Base-by-base conservation (phyloP, 2,797 vertebrate genomes). In the Sitta carolinensis region DNA sequence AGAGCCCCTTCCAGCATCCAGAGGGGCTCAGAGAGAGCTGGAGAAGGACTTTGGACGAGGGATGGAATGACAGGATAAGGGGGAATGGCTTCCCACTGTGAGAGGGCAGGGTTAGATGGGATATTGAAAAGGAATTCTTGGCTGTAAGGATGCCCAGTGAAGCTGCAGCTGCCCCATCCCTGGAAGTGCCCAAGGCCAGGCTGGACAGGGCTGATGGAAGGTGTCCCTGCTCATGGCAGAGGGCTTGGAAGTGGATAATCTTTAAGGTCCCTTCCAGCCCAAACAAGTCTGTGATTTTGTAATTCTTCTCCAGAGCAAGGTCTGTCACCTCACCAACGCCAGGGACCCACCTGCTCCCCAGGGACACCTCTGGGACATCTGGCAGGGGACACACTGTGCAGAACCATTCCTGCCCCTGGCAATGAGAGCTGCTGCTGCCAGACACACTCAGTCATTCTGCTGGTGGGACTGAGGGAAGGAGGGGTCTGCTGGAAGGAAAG, bases 301-400 rank as follows among this genome's bases (percentile, higher is more conserved):
- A 83, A 58, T 13, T 47, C 32, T 34, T 26, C 38, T 38, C 55
- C 11, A 20, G 30, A 63, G 36, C 36, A 36, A 36, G 36, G 34
- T 67, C 68, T 13, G 21, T 25, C 36, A 25, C 40, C 74, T 26
- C 70, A 20, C 6, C 3, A 2, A 3, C 11, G 25, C 59, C 55
- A 48, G 38, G 26, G 76, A 45, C 25, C 14, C 45, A 11, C 5
- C 2, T 32, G 57, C 30, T 40, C 7, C 3, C 55, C 13, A 1
- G 1, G 50, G 59, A 23, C 27, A 29, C 7, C 68, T 3, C 63
- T 50, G n/a, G 51, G 26, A 85, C 32, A 45, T 42, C 34, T 32
- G 51, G 12, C 42, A 58, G 34, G 6, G 17, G 10, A 57, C 42
- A 42, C 0, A 0, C 4, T 12, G 13, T 2, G 14, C 7, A 73